phyloP scores from a whole-genome alignment of 2,113 vertebrate species.

The Aleadryas rufinucha region DNA sequence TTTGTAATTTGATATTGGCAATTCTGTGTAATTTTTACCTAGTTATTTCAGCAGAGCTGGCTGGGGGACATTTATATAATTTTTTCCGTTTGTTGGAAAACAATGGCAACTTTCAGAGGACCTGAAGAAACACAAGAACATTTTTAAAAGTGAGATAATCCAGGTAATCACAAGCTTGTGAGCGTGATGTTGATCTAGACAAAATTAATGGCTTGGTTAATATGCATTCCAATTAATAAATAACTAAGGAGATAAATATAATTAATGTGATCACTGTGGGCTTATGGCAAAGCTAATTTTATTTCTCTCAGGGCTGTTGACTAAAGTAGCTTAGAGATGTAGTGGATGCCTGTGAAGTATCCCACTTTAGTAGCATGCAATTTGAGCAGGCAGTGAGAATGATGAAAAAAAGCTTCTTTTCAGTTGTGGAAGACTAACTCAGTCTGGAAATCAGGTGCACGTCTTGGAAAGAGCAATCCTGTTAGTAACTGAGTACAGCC shows the following conservation, averaged over 20 bases:
- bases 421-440: not conserved
- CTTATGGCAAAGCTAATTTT: not conserved
- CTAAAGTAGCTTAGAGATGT: not conserved
- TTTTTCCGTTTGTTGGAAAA: not conserved
- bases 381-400: not conserved
- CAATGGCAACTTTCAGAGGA: not conserved
- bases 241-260: not conserved
- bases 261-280: not conserved
- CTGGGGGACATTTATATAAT: not conserved
- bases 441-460: not conserved
- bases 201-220: not conserved
- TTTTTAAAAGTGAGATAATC: not conserved
- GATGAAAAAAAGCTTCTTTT: not conserved
- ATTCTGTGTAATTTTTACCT: not conserved
- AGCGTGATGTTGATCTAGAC: not conserved
- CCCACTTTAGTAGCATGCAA: not conserved
- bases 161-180: not conserved
- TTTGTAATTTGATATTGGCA: not conserved
- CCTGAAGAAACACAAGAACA: not conserved
- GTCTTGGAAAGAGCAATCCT: not conserved
- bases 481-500: not conserved
- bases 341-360: not conserved
- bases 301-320: not conserved
- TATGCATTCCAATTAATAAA: not conserved
- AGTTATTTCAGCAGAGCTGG: not conserved